These are phyloP conservation scores for Montipora sp. DNA, from an alignment of 64 coral and sea anemone species.

Conservation along the genomic window DNA sequence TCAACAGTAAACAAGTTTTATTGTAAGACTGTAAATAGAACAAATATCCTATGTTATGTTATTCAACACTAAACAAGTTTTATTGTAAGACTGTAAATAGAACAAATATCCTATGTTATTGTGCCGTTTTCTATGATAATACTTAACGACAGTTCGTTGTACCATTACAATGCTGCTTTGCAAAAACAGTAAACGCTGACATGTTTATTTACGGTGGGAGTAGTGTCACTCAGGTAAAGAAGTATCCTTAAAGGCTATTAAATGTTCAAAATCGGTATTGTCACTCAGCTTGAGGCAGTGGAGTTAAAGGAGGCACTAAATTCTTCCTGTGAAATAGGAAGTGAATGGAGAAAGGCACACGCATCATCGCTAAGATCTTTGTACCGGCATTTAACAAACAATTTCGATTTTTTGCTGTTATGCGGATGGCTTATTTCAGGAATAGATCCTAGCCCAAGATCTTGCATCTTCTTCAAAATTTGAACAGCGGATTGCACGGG, in stretches of 20 bases:
- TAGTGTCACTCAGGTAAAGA: too few species aligned
- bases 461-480: constrained; percentile 30
- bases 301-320: not conserved
- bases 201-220: too few species aligned
- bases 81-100: too few species aligned
- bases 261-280: not conserved
- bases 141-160: too few species aligned
- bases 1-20: too few species aligned
- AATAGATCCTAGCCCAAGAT: not conserved
- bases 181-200: too few species aligned
- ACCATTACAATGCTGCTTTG: too few species aligned
- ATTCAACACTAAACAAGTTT: too few species aligned
- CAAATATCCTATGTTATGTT: too few species aligned
- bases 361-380: not conserved
- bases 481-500: not conserved
- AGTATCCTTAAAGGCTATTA: not conserved
- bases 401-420: not conserved
- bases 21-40: too few species aligned
- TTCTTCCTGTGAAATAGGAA: not conserved
- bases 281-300: not conserved
- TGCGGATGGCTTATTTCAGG: constrained; percentile 3
- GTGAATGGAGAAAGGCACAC: not conserved
- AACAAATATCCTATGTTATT: too few species aligned
- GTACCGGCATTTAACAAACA: not conserved
- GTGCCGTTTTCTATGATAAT: too few species aligned